Evolutionary conservation across 1,140 invertebrate species (phyloP), one percentile per base, ranked within the genome.

Genomic region (Heliothis subflexa): DNA sequence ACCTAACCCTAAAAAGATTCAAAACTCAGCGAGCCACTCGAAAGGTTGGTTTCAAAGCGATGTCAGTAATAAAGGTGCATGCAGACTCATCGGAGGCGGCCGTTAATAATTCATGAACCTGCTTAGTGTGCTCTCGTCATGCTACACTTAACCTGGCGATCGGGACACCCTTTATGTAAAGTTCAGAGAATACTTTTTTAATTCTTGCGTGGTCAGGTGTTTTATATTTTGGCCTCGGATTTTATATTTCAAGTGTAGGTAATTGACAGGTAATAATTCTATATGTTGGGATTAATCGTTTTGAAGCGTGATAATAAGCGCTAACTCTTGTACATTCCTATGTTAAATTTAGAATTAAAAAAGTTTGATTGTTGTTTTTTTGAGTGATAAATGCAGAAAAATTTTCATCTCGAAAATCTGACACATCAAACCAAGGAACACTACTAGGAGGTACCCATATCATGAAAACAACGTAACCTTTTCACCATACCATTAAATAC

Each of bases 21-120:
- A 13, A 47, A 68, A 75, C 52, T 52, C 73, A 75, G 71, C 16
- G 55, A 75, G 73, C 45, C 57, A 50, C 73, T 75, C 45, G 73
- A 78, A 64, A 68, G 55, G 50, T 57, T 9, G 3, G 33, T 76
- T 68, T 85, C 81, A 81, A 85, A 82, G 74, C 78, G 79, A 79
- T 81, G 81, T 84, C 83, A 81, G 84, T 83, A 82, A 83, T 86
- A 84, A 85, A 85, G 83, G 82, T 82, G 81, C 81, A 81, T 80
- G 28, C 78, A 79, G 80, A 86, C 81, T 85, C 86, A 86, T 88
- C 79, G 83, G 78, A 61, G 81, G 78, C 78, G 45, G 57, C 73
- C 73, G 81, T 88, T 82, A 88, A 88, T 88, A 88, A 88, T 88
- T 88, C 86, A 88, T 88, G 86, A 88, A 86, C 85, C 79, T 86